A percentile compares a stretch with the other conserved stretches of the same genome.
phyloP scores from a whole-genome alignment of 1,140 invertebrate genomes.

The Caenorhabditis briggsae region DNA sequence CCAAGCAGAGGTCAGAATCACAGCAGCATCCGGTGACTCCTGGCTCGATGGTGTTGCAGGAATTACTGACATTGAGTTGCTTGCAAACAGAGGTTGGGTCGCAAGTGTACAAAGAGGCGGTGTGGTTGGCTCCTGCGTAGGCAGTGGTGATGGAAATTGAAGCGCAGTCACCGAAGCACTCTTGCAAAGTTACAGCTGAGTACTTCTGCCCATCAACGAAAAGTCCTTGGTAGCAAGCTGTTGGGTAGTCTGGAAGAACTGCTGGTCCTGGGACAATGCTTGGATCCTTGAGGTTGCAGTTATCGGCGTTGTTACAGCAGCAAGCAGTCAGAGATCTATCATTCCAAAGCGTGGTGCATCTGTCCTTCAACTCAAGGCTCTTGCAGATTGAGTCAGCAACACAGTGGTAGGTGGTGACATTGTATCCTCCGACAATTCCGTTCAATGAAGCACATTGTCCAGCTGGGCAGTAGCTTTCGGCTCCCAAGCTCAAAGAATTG shows the following conservation, averaged over 20 bases:
- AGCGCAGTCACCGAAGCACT: constrained; percentile 31
- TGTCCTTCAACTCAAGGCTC: constrained; percentile 23
- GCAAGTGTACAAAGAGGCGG: constrained; percentile 38
- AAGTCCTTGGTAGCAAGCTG: too few species aligned
- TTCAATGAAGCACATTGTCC: constrained; percentile 52
- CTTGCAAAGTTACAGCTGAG: background rate
- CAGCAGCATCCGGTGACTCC: constrained; percentile 54
- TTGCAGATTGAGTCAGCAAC: constrained; percentile 37
- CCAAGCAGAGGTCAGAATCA: constrained; percentile 34
- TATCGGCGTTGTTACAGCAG: constrained; percentile 20
- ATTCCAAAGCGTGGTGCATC: background rate
- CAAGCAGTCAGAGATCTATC: constrained; percentile 12
- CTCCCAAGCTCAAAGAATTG: constrained; percentile 38
- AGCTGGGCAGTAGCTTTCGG: constrained; percentile 10
- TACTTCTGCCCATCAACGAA: too few species aligned
- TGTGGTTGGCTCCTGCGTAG: background rate
- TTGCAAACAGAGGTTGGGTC: constrained; percentile 56
- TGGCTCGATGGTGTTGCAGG: background rate
- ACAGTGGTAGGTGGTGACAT: constrained; percentile 44
- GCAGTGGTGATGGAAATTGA: background rate
- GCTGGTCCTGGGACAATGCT: too few species aligned
- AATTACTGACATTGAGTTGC: constrained; percentile 1
- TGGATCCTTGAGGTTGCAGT: background rate
- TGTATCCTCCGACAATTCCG: constrained; percentile 39
- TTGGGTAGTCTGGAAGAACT: too few species aligned